Conservation (phyloP, 1,140 invertebrate species). For the Drosophila pruinosa region DNA sequence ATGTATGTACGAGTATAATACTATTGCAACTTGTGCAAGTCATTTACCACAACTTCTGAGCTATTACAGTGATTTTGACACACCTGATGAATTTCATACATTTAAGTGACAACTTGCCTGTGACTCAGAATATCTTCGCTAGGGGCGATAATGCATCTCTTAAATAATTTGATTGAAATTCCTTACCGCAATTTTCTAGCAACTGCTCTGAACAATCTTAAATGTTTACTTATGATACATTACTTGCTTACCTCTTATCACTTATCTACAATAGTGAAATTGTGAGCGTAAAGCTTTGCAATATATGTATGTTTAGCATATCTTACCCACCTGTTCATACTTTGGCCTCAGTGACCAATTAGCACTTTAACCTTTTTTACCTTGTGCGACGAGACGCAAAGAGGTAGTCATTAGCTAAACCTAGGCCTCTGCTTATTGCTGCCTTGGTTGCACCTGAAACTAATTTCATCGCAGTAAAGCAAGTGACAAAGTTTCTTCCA, state of each 20-base stretch:
- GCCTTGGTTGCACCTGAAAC: conserved; percentile 58
- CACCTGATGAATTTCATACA: conserved; percentile 66
- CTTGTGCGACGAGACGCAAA: neutral
- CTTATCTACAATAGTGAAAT: neutral
- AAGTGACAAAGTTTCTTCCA: conserved; percentile 69
- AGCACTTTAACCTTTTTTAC: conserved; percentile 66
- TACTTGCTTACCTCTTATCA: neutral
- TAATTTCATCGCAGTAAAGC: conserved; percentile 69
- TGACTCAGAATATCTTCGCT: conserved; percentile 24
- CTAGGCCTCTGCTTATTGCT: conserved; percentile 32
- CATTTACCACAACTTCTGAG: conserved; percentile 32
- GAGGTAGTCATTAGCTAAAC: conserved; percentile 28
- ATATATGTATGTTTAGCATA: too few relatives aligned
- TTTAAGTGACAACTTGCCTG: conserved; percentile 41
- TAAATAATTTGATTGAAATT: conserved; percentile 56
- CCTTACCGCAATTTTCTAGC: neutral
- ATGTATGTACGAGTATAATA: conserved; percentile 43
- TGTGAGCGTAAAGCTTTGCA: neutral
- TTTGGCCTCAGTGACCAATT: conserved; percentile 62
- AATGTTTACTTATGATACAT: neutral
- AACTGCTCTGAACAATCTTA: neutral
- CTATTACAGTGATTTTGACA: conserved; percentile 75
- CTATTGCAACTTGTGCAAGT: conserved; percentile 45
- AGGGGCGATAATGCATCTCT: conserved; percentile 51
- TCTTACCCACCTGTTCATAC: neutral